Base-by-base conservation (phyloP, 2,113 vertebrate genomes). In the Zingel zingel region DNA sequence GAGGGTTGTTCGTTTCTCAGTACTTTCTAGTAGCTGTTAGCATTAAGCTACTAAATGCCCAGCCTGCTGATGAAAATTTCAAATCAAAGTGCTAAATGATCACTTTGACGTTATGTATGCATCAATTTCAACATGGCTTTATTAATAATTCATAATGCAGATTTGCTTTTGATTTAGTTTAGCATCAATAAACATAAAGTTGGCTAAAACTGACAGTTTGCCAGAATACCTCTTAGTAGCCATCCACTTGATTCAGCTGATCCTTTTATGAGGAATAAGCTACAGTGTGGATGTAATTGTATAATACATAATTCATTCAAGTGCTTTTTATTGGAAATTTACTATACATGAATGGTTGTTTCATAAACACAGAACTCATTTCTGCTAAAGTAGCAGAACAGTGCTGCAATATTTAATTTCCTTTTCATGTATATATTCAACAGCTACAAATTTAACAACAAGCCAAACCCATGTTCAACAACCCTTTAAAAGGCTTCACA, bases 61-160 rank as follows among this genome's bases (percentile, higher is more conserved):
- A 21, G 43, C 51, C 33, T 57, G 19, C 30, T 74, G 33, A 59
- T 69, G 12, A 69, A 74, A 88, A 36, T 23, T 54, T 15, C 12
- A 18, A 27, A 76, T 81, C 43, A 90, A 79, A 72, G 48, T 5
- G 5, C 59, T 54, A 39, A 70, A 61, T 70, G 14, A 74, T 56
- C 66, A 68, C 47, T 65, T 70, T 78, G 36, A 57, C 25, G 77
- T 66, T 9, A 43, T 81, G 14, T 61, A 33, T 74, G 6, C 18
- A 65, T 50, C n/a, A 2, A 16, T 12, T 79, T 79, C 47, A 85
- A 58, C 27, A 25, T 15, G 13, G 23, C 33, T 47, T 47, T 13
- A 39, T 80, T 15, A 70, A 59, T 61, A 57, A 83, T 69, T 73
- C 25, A 83, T 74, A 15, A 16, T 61, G n/a, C 18, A 30, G 56